phyloP scores from a whole-genome alignment of 2,888 invertebrate species.

The Hirtodrosophila alboralis region DNA sequence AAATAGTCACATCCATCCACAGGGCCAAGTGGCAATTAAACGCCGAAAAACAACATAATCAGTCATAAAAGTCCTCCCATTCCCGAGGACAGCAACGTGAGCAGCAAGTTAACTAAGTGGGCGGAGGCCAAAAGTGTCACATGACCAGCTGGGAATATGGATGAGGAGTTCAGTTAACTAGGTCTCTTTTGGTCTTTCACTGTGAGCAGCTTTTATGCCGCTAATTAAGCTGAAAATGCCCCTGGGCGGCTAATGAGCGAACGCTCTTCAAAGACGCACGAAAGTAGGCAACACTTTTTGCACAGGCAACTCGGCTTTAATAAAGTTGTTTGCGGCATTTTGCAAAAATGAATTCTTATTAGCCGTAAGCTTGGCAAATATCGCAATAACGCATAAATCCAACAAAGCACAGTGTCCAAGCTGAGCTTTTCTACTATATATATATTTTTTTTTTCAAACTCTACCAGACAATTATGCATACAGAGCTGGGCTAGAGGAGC shows the following conservation, averaged over 20 bases:
- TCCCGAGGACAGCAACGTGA: slow-evolving; percentile 51
- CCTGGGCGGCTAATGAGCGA: slow-evolving; percentile 46
- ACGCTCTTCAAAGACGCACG: slow-evolving; percentile 22
- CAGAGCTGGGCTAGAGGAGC: too few relatives aligned
- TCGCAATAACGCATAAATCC: slow-evolving; percentile 9
- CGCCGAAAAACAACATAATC: slow-evolving; percentile 74
- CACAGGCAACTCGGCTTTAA: slow-evolving; percentile 18
- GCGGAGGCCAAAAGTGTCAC: slow-evolving; percentile 56
- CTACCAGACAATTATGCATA: too few relatives aligned
- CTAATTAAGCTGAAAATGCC: slow-evolving; percentile 64
- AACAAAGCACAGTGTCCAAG: slow-evolving; percentile 1
- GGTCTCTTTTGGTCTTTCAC: slow-evolving; percentile 13
- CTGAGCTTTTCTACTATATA: too few relatives aligned
- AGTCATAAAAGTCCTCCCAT: slow-evolving; percentile 61
- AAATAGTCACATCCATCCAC: slow-evolving; percentile 68
- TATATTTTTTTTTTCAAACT: too few relatives aligned
- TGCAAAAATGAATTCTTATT: slow-evolving; percentile 56
- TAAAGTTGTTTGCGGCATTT: too few relatives aligned
- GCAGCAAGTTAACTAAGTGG: slow-evolving; percentile 51
- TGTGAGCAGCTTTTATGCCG: slow-evolving; percentile 48
- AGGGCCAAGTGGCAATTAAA: slow-evolving; percentile 72
- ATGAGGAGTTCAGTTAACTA: slow-evolving; percentile 32
- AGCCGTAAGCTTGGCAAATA: slow-evolving; percentile 35
- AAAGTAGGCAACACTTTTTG: slow-evolving; percentile 43
- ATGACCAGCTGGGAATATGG: slow-evolving; percentile 49